Percentiles rank a stretch among this genome's conserved stretches.
These are phyloP conservation scores for Pitta sordida DNA, from an alignment of 2,113 vertebrate species.

Conservation along the genomic window DNA sequence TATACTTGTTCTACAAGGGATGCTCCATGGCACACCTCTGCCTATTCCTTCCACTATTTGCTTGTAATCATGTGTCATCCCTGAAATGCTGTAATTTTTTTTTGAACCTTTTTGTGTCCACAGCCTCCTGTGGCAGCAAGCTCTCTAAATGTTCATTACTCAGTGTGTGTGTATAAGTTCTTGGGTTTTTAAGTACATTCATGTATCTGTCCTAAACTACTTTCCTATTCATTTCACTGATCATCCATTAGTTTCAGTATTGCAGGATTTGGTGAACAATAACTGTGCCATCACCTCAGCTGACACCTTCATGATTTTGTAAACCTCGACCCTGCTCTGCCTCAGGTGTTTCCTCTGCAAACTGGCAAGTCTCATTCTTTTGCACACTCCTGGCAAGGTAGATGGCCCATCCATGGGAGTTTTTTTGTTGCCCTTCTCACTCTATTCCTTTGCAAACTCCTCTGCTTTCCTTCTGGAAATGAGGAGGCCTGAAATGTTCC, in stretches of 20 bases:
- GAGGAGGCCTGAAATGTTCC: neutral
- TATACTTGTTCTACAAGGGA: neutral
- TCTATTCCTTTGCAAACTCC: neutral
- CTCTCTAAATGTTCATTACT: neutral
- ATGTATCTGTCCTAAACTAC: neutral
- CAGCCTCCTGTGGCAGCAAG: neutral
- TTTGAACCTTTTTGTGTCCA: neutral
- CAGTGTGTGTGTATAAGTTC: fast-evolving
- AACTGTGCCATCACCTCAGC: neutral
- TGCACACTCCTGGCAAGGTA: neutral
- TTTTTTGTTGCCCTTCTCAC: neutral
- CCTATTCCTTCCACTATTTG: neutral
- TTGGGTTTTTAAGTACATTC: neutral
- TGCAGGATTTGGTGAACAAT: neutral
- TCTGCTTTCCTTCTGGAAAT: neutral
- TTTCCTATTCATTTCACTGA: neutral
- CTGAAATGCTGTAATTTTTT: neutral
- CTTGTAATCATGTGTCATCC: neutral
- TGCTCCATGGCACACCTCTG: neutral
- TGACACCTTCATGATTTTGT: neutral
- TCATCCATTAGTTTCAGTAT: neutral
- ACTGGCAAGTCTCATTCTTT: neutral
- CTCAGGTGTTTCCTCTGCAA: neutral
- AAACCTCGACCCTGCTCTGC: neutral
- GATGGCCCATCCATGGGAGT: neutral